Percentiles rank a stretch among this genome's conserved stretches.
These are phyloP conservation scores for Trematomus loennbergii DNA, from an alignment of 2,113 vertebrate genomes.

Conservation along the genomic window DNA sequence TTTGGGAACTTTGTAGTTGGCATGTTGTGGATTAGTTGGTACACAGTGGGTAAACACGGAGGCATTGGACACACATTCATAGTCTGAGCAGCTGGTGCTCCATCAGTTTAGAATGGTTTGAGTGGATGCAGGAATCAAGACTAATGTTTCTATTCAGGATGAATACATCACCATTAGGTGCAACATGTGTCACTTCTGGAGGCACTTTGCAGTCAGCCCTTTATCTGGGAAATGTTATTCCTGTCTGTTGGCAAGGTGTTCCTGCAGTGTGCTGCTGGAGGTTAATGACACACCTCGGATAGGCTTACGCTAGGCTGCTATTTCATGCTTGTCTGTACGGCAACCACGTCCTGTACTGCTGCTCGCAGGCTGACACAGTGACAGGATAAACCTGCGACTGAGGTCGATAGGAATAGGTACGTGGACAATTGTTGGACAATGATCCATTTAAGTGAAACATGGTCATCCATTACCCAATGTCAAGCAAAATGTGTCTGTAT, in stretches of 20 bases:
- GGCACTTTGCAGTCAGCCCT: conserved; percentile 61
- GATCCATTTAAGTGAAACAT: conserved; percentile 10
- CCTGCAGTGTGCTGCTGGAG: conserved; percentile 56
- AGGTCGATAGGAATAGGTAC: conserved; percentile 3
- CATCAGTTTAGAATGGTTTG: conserved; percentile 73
- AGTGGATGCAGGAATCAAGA: conserved; percentile 78
- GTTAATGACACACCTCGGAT: conserved; percentile 68
- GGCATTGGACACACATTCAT: conserved; percentile 38
- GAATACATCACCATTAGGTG: conserved; percentile 81
- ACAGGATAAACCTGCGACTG: conserved; percentile 37
- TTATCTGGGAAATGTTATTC: conserved; percentile 69
- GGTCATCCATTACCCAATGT: conserved; percentile 12
- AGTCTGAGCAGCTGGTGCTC: conserved; percentile 72
- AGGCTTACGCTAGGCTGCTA: conserved; percentile 41
- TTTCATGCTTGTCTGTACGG: conserved; percentile 48
- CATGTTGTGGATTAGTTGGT: conserved; percentile 54
- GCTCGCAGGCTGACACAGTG: conserved; percentile 28
- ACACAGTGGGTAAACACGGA: conserved; percentile 29
- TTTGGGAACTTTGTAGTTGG: conserved; percentile 54
- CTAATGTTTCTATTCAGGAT: conserved; percentile 73
- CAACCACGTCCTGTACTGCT: conserved; percentile 28
- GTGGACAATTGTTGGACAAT: conserved; percentile 7
- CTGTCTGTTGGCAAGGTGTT: conserved; percentile 73
- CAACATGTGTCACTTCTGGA: conserved; percentile 70
- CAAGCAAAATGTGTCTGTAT: conserved; percentile 5